These are phyloP conservation scores for Phrynocephalus vlangalii DNA, from an alignment of 2,797 vertebrate genomes.

Conservation along the genomic window DNA sequence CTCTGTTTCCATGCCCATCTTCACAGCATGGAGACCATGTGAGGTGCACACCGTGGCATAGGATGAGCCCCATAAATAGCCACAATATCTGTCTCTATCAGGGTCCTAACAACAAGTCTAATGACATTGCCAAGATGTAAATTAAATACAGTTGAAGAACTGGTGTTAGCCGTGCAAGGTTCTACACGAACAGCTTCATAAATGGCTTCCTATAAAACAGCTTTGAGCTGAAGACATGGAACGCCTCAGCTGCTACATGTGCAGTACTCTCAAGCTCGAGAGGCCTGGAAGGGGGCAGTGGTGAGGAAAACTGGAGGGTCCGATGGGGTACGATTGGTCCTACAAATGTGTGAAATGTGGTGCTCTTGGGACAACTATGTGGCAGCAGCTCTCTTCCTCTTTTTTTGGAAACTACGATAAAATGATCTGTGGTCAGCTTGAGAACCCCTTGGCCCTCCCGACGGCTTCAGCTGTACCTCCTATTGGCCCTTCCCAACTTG, in stretches of 20 bases:
- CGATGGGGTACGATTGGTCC: background rate
- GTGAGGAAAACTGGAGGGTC: background rate
- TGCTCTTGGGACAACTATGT: background rate
- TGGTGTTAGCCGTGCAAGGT: background rate
- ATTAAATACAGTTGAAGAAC: background rate
- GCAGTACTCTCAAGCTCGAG: background rate
- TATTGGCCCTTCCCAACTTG: background rate
- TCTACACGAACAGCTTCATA: background rate
- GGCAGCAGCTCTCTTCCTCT: background rate
- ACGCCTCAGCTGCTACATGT: background rate
- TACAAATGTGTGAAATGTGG: background rate
- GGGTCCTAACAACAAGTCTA: background rate
- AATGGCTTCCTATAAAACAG: background rate
- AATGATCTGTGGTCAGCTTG: background rate
- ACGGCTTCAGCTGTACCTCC: background rate
- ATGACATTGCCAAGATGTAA: background rate
- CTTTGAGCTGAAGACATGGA: background rate
- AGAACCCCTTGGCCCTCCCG: background rate
- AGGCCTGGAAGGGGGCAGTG: background rate
- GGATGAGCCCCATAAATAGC: background rate
- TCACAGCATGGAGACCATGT: background rate
- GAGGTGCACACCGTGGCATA: background rate
- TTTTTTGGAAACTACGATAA: background rate
- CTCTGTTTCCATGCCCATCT: too few species aligned
- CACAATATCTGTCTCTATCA: background rate